These are phyloP conservation scores for Nasonia vitripennis DNA, from an alignment of 1,140 invertebrate species.

Conservation along the genomic window DNA sequence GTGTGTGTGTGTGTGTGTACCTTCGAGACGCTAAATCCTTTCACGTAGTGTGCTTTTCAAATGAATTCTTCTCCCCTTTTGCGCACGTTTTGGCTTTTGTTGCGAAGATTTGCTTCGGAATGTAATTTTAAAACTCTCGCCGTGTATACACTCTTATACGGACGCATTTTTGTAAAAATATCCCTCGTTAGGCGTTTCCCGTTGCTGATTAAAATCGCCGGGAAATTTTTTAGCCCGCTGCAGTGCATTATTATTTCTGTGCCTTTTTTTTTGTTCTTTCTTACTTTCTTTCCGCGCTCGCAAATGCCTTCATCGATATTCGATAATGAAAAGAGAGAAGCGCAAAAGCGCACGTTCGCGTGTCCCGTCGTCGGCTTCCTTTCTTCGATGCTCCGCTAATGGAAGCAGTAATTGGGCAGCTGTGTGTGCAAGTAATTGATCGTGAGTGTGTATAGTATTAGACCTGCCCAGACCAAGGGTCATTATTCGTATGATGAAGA, in stretches of 20 bases:
- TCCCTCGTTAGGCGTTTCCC: too few species aligned
- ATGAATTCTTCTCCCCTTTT: background rate
- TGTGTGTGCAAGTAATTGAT: background rate
- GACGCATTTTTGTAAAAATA: too few species aligned
- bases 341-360: constrained; percentile 1
- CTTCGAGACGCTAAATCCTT: constrained; percentile 12
- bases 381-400: background rate
- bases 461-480: too few species aligned
- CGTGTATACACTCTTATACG: too few species aligned
- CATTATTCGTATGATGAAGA: too few species aligned
- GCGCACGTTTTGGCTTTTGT: too few species aligned
- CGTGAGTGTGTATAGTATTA: background rate
- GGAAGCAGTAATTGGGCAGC: constrained; percentile 14
- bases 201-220: too few species aligned
- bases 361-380: background rate
- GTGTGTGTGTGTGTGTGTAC: background rate
- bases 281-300: background rate
- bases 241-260: too few species aligned
- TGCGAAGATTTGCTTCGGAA: background rate
- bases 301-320: constrained; percentile 41
- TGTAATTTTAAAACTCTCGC: too few species aligned
- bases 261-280: too few species aligned
- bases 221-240: too few species aligned
- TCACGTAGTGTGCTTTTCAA: background rate
- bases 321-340: constrained; percentile 34